Conservation (phyloP, 2,888 invertebrate species). For the Prionchulus punctatus region DNA sequence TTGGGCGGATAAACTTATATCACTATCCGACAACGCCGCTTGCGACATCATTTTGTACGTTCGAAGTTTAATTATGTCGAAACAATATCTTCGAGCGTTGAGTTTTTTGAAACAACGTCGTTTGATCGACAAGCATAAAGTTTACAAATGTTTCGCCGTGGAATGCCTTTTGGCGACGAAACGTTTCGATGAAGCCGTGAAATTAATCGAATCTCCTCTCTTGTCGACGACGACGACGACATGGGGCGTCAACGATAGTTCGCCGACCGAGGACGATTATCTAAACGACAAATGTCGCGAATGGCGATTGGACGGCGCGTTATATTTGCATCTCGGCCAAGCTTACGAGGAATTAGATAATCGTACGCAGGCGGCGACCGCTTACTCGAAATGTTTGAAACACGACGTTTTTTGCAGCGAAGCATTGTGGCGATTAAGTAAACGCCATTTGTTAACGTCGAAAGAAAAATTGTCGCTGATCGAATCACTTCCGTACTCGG, state of each 20-base stretch:
- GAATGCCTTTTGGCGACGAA: neutral
- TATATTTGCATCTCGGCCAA: neutral
- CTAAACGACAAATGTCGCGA: neutral
- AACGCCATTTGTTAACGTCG: neutral
- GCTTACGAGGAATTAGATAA: constrained; percentile 8
- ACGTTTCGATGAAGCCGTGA: neutral
- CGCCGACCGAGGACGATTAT: neutral
- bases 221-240: neutral
- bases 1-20: neutral
- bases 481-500: no score
- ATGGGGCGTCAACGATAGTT: neutral
- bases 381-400: constrained; percentile 3
- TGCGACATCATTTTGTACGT: neutral
- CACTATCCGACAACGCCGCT: neutral
- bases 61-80: neutral
- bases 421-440: neutral
- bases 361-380: neutral
- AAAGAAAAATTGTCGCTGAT: no score
- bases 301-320: neutral
- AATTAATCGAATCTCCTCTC: neutral
- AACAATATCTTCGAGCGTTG: neutral
- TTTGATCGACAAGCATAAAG: neutral
- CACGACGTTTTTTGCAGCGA: constrained; percentile 5
- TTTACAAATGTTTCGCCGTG: neutral
- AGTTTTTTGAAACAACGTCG: neutral